Conservation (phyloP, 2,797 vertebrate genomes). For the Borostomias antarcticus region DNA sequence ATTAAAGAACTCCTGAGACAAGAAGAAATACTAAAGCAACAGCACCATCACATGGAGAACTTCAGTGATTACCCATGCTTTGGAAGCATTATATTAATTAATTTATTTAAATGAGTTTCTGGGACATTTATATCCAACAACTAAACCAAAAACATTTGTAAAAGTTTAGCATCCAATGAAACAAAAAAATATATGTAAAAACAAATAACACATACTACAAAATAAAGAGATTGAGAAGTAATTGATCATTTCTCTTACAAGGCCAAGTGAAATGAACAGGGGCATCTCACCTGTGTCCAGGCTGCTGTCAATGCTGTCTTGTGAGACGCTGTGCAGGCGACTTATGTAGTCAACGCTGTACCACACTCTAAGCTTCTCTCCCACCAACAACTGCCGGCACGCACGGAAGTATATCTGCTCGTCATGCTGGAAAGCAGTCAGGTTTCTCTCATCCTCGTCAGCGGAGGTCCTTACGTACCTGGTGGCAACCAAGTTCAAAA, state of each 20-base stretch:
- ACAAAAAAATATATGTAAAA: neutral
- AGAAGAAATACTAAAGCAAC: neutral
- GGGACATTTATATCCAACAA: neutral
- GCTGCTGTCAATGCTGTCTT: constrained; percentile 85
- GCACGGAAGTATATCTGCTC: constrained; percentile 90
- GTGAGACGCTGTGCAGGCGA: constrained; percentile 85
- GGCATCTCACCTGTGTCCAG: constrained; percentile 83
- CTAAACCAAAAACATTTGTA: neutral
- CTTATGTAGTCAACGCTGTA: constrained; percentile 93
- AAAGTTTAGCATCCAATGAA: too few species aligned
- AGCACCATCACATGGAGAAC: neutral
- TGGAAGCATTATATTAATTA: too few species aligned
- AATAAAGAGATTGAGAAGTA: neutral
- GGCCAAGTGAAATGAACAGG: neutral
- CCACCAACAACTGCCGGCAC: constrained; percentile 78
- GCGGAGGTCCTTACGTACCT: constrained; percentile 91
- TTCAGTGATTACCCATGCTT: too few species aligned
- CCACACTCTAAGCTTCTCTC: constrained; percentile 91
- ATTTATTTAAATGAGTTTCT: too few species aligned
- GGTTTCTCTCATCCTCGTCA: constrained; percentile 87
- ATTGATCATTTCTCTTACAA: neutral
- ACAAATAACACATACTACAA: neutral
- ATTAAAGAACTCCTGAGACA: neutral
- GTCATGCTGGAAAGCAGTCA: constrained; percentile 89
- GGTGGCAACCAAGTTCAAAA: too few species aligned